Evolutionary conservation across 2,888 invertebrate species (phyloP).

Genomic region (Chouioia cunea): DNA sequence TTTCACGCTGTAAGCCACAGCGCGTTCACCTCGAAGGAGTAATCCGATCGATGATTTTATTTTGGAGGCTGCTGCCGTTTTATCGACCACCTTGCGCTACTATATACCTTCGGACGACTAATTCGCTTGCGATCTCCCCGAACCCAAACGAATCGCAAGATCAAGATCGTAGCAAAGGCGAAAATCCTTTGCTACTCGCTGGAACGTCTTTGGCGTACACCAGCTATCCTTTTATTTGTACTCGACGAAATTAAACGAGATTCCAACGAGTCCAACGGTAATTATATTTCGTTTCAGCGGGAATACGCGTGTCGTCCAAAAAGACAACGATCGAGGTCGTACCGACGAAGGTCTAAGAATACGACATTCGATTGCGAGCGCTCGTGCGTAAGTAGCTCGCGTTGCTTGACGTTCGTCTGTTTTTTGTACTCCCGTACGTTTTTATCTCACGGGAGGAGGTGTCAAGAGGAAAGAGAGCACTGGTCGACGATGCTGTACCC

Average conservation of each 20-base stretch:
- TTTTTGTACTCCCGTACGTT: conserved; percentile 16
- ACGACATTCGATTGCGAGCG: no score
- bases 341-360: no score
- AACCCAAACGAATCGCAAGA: conserved; percentile 38
- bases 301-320: no score
- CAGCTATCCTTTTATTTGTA: no score
- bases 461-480: no score
- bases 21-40: no score
- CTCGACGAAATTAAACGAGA: neutral
- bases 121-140: conserved; percentile 23
- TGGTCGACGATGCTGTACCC: neutral
- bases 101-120: conserved; percentile 30
- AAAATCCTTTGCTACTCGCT: neutral
- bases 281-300: no score
- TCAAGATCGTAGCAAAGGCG: conserved; percentile 44
- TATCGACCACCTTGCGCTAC: conserved; percentile 46
- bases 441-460: conserved; percentile 18
- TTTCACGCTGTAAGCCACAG: no score
- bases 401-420: neutral
- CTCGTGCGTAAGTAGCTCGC: no score
- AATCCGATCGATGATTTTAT: conserved; percentile 41
- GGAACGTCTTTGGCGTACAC: no score
- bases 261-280: no score
- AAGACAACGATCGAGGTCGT: no score
- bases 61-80: conserved; percentile 12